Base-by-base conservation (phyloP, 37 sponge, comb jelly and placozoan species). In the Halichondria panicea region DNA sequence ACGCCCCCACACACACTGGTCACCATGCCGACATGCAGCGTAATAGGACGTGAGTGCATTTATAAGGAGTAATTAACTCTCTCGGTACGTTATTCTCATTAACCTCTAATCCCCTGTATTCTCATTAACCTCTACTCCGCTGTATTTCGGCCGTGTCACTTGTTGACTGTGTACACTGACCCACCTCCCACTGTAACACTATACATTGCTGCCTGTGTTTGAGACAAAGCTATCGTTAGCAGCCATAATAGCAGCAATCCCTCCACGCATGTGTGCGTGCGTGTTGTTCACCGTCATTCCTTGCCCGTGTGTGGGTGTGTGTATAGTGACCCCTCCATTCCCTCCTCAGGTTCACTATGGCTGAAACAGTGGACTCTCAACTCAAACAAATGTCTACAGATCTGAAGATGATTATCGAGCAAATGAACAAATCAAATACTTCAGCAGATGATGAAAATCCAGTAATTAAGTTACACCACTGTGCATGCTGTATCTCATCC, bases 21-120 rank as follows among this genome's bases (percentile, higher is more conserved):
- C 41, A 34, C 3, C 85, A 93, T 64, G 78, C 94, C 33, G 98
- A 97, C 75, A 71, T 81, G 9, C 91, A 97, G 75, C 70, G 98
- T 39, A 76, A 87, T 40, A 77, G 65, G 60, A 97, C 82, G 84
- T 96, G 73, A 74, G 83, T 32, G 33, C n/a, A n/a, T n/a, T n/a
- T n/a, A n/a, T n/a, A n/a, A n/a, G n/a, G n/a, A n/a, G n/a, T n/a
- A n/a, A n/a, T n/a, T n/a, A n/a, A n/a, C n/a, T n/a, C n/a, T n/a
- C n/a, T n/a, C n/a, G n/a, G n/a, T n/a, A n/a, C n/a, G n/a, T n/a
- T n/a, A n/a, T n/a, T n/a, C n/a, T n/a, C n/a, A n/a, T n/a, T n/a
- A n/a, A n/a, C n/a, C n/a, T n/a, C n/a, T n/a, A n/a, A n/a, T n/a
- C n/a, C n/a, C n/a, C n/a, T n/a, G n/a, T n/a, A n/a, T n/a, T n/a